Evolutionary conservation across 2,888 invertebrate genomes (phyloP), one percentile per base, ranked within the genome.

Genomic region (Yponomeuta plumbellus): DNA sequence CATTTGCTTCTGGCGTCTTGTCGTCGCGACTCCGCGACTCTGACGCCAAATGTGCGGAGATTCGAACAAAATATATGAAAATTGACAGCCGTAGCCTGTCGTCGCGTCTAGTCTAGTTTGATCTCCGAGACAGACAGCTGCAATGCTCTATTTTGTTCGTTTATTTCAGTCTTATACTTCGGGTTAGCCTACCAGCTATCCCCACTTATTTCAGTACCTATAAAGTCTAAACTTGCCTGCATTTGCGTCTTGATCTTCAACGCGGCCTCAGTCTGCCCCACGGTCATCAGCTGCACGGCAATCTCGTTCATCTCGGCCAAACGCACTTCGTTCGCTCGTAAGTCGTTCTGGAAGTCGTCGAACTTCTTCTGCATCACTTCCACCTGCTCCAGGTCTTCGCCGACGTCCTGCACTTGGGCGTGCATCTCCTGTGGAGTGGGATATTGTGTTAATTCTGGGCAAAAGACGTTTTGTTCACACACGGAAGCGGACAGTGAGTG

Each of bases 321-420:
- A 66, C 99, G 96, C 62, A 98, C 98, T 86, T 99, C 99, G 86
- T 99, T 99, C 4, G 99, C 98, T 80, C 98, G 98, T 76, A 99
- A 90, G 80, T 99, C 99, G 74, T 97, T 97, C 86, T 98, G 97
- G 94, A 99, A 99, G 91, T 99, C 99, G 84, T 99, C 99, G 89
- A 99, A 99, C 91, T 99, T 99, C 96, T 99, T 99, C 92, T 99
- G 99, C 93, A 99, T 94, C 66, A 99, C 98, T 91, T 99, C 99
- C 61, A 99, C 99, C 81, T 99, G 98, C 85, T 99, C 99, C 74
- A 99, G 92, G 89, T 99, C 99, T 80, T 98, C 98, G 67, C 99
- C 99, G 1, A 99, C 98, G 84, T 99, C 98, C 77, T 98, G 97
- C 44, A 98, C 97, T 83, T 98, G 97, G 2, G 99, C 99, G 84